Percentiles rank a stretch among this genome's conserved stretches.
Evolutionary conservation across 2,113 vertebrate genomes (phyloP).

Genomic region (Lophius piscatorius): DNA sequence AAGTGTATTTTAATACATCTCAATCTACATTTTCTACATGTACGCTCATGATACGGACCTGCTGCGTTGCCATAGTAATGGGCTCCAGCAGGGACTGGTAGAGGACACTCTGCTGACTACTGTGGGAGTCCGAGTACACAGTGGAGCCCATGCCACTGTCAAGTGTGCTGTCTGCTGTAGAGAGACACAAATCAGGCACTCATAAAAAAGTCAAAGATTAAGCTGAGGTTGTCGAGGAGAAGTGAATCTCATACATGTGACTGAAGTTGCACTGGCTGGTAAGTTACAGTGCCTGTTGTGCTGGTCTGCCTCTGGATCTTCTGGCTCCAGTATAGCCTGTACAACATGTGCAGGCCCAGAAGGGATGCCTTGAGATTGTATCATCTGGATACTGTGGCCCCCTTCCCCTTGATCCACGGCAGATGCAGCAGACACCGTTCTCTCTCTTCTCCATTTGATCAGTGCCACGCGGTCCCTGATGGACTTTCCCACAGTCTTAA

Average conservation of each 20-base stretch:
- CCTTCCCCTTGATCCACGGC: slow-evolving; percentile 75
- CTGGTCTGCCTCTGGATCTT: slow-evolving; percentile 88
- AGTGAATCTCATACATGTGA: slow-evolving; percentile 86
- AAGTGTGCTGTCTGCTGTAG: slow-evolving; percentile 89
- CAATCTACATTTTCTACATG: slow-evolving; percentile 40
- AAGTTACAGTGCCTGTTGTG: slow-evolving; percentile 81
- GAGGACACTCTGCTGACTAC: slow-evolving; percentile 92
- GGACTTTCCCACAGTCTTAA: slow-evolving; percentile 94
- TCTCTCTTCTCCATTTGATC: slow-evolving; percentile 92
- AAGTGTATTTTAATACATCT: slow-evolving; percentile 38
- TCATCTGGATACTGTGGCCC: slow-evolving; percentile 53
- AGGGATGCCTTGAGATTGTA: slow-evolving; percentile 62
- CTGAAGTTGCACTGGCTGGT: slow-evolving; percentile 87
- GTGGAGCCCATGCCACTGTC: slow-evolving; percentile 94
- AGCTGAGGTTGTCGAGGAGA: not conserved
- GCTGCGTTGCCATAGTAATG: slow-evolving; percentile 77
- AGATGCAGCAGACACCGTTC: slow-evolving; percentile 82
- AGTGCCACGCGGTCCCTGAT: slow-evolving; percentile 91
- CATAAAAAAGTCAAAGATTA: slow-evolving; percentile 21
- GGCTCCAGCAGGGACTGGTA: slow-evolving; percentile 87
- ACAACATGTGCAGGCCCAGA: slow-evolving; percentile 63
- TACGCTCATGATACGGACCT: slow-evolving; percentile 83
- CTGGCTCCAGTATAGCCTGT: slow-evolving; percentile 79
- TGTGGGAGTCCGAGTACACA: slow-evolving; percentile 91
- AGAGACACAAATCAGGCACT: slow-evolving; percentile 46